Percentiles rank a stretch among this genome's conserved stretches.
These are phyloP conservation scores for Myotis daubentonii DNA, from an alignment of 2,797 vertebrate genomes.

Conservation along the genomic window DNA sequence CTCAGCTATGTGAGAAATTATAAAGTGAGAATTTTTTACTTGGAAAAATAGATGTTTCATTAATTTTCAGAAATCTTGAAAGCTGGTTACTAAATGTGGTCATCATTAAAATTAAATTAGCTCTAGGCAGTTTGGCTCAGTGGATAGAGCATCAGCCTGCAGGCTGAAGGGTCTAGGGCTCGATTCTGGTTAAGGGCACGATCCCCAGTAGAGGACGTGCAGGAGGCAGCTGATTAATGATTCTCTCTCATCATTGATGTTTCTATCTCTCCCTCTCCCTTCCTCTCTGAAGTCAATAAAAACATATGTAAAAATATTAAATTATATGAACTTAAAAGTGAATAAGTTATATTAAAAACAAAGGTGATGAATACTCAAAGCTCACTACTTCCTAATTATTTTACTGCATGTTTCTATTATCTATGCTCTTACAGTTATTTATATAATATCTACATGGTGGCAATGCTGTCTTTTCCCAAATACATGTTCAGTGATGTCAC, in stretches of 20 bases:
- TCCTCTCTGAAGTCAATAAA: too few species aligned
- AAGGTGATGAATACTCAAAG: neutral
- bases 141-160: too few species aligned
- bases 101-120: conserved; percentile 43
- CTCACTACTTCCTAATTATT: neutral
- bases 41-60: neutral
- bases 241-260: too few species aligned
- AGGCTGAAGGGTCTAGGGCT: too few species aligned
- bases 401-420: neutral
- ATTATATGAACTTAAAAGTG: neutral
- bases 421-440: neutral
- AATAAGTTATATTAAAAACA: conserved; percentile 19
- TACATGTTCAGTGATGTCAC: neutral
- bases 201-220: too few species aligned
- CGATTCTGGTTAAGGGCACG: too few species aligned
- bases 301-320: conserved; percentile 25
- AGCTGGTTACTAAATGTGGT: neutral
- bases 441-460: neutral
- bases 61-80: conserved; percentile 47
- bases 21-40: conserved; percentile 3
- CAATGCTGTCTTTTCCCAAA: neutral
- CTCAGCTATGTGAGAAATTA: conserved; percentile 18
- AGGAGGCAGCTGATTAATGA: too few species aligned
- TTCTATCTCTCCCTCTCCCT: too few species aligned
- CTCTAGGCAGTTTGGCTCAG: too few species aligned